Evolutionary conservation across 2,888 invertebrate species (phyloP), one percentile per base, ranked within the genome.

Genomic region (Malachius bipustulatus): DNA sequence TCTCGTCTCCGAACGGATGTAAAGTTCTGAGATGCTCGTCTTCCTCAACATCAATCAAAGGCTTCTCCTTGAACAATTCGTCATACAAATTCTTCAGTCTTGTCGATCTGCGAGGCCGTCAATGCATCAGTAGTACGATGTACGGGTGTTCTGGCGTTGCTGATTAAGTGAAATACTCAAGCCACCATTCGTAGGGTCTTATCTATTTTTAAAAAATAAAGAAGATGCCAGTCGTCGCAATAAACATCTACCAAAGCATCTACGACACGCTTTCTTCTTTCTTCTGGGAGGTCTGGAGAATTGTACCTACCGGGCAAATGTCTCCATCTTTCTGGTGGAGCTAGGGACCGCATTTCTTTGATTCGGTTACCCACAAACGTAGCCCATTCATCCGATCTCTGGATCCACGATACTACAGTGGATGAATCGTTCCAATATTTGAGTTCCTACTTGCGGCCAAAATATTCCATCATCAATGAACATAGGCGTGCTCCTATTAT

Each of bases 241-340:
- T n/a, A n/a, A n/a, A 26, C n/a, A 4, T 30, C 11, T 1, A 56
- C 35, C 55, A 54, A 56, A 4, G 29, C 11, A 6, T 52, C 54
- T 8, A 53, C 53, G 40, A 47, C 42, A 55, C 53, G 56, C 55
- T 55, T 56, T 44, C 36, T 30, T 4, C 54, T 55, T 24, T 54
- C 30, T 2, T 52, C 55, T 3, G 52, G 51, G 4, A 52, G 34
- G 37, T 56, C 54, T 2, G 54, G 55, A 4, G 53, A 52, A 35
- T 56, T 57, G 4, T 41, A 6, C 3, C 14, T 13, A 4, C 55
- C 54, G 3, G n/a, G n/a, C n/a, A n/a, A 56, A 40, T 51, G 48
- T 10, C 39, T 26, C 55, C 55, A 56, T 1, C 34, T 8, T 3
- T 39, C 28, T 1, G 32, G 16, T 2, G 30, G 16, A 8, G 43